Base-by-base conservation (phyloP, 2,113 vertebrate genomes). In the Baryphthengus martii region DNA sequence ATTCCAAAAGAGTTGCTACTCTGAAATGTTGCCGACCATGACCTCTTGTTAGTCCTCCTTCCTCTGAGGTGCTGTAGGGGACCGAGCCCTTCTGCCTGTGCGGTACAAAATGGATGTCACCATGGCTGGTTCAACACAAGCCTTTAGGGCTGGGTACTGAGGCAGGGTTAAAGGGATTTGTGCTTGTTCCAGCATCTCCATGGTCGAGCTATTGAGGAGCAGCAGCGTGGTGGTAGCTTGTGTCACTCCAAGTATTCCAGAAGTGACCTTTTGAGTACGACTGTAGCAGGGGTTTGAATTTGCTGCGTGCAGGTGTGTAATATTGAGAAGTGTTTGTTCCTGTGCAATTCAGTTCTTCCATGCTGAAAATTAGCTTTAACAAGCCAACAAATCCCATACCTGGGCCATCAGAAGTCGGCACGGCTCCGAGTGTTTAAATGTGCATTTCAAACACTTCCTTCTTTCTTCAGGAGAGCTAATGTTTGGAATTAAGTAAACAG, bases 151-250 rank as follows among this genome's bases (percentile, higher is more conserved):
- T 62, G 42, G 44, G 20, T 58, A 47, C 74, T 79, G 56, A 1
- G 47, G 56, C 25, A 42, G 35, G 17, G 45, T 79, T 66, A 5
- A 31, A 8, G 1, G 1, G 17, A 12, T 13, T 13, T 0, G 0
- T 79, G 55, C 17, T 40, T 3, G 0, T 35, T 52, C 37, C 66
- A 53, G 19, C 49, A 12, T 9, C 55, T 44, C 1, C 0, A 29
- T 31, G 55, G 17, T 4, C 37, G 10, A 87, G n/a, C n/a, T n/a
- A n/a, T n/a, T n/a, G n/a, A n/a, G n/a, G n/a, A n/a, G 70, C 83
- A 73, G 78, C 61, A 65, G 55, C 6, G 0, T 65, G 50, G 13
- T 61, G 80, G 61, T 56, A 67, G 40, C 62, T 84, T 9, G 3
- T 68, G 42, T 59, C 47, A 7, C 49, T 23, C 35, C 0, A 0